phyloP scores from a whole-genome alignment of 92 coral and sea anemone genomes.

The Virgularia gustaviana region DNA sequence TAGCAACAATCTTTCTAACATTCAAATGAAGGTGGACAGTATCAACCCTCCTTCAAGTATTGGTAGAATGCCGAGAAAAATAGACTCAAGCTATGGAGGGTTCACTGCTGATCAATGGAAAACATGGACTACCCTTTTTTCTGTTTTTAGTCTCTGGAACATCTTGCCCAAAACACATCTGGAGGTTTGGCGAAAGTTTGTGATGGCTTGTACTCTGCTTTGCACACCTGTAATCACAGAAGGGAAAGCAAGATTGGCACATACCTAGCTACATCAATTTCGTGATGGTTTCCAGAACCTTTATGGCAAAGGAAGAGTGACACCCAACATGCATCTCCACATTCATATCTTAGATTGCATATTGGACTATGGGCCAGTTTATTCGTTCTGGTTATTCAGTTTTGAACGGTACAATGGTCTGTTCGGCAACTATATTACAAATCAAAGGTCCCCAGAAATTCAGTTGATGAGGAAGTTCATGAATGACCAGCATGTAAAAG shows the following conservation, averaged over 20 bases:
- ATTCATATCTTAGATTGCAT: constrained; percentile 60
- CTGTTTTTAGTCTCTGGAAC: constrained; percentile 45
- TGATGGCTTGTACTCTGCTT: constrained; percentile 52
- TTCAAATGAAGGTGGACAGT: constrained; percentile 56
- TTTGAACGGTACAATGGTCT: constrained; percentile 54
- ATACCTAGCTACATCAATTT: constrained; percentile 43
- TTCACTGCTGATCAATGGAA: constrained; percentile 79
- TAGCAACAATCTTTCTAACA: constrained; percentile 27
- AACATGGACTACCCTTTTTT: constrained; percentile 48
- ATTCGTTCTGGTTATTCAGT: constrained; percentile 52
- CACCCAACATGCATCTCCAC: constrained; percentile 71
- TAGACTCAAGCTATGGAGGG: constrained; percentile 58
- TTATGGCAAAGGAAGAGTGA: constrained; percentile 57
- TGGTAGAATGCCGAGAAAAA: constrained; percentile 67
- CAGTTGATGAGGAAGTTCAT: constrained; percentile 55
- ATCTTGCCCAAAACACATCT: constrained; percentile 46
- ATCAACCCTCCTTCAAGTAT: constrained; percentile 58
- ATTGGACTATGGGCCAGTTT: constrained; percentile 61
- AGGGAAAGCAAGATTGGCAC: constrained; percentile 45
- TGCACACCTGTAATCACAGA: constrained; percentile 54
- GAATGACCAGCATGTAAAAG: constrained; percentile 42
- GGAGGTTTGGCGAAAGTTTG: constrained; percentile 63
- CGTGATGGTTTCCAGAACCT: constrained; percentile 39
- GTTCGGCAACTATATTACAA: constrained; percentile 39
- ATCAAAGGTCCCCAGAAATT: constrained; percentile 36